Evolutionary conservation across 2,113 vertebrate genomes (phyloP).

Genomic region (Prunella fulvescens): DNA sequence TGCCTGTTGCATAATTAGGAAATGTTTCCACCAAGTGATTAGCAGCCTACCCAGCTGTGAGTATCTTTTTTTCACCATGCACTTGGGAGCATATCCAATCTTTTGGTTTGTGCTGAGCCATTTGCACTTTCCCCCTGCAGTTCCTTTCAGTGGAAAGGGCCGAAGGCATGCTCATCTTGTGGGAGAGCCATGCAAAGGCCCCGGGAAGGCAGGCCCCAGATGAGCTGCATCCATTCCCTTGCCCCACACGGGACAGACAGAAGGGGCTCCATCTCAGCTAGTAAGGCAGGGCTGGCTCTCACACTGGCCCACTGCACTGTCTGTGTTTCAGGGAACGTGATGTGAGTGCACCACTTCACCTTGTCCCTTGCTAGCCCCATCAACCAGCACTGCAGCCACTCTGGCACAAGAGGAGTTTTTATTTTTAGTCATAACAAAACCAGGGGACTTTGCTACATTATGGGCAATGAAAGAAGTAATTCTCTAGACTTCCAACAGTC

Average conservation of each 20-base stretch:
- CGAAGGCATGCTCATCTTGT: neutral
- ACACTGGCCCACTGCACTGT: fast-evolving
- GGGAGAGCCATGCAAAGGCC: neutral
- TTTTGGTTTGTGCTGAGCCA: neutral
- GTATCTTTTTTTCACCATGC: neutral
- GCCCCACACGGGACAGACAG: fast-evolving
- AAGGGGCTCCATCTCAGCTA: neutral
- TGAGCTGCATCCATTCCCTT: fast-evolving
- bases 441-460: neutral
- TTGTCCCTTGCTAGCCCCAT: neutral
- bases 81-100: neutral
- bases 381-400: neutral
- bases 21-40: constrained; percentile 10
- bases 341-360: neutral
- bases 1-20: neutral
- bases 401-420: neutral
- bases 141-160: neutral
- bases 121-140: neutral
- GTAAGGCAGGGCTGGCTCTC: neutral
- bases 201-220: fast-evolving
- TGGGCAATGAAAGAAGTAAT: neutral
- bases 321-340: fast-evolving
- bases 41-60: neutral
- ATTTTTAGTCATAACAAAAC: neutral
- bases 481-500: neutral